Evolutionary conservation across 2,113 vertebrate genomes (phyloP).

Genomic region (Tupaia tana): DNA sequence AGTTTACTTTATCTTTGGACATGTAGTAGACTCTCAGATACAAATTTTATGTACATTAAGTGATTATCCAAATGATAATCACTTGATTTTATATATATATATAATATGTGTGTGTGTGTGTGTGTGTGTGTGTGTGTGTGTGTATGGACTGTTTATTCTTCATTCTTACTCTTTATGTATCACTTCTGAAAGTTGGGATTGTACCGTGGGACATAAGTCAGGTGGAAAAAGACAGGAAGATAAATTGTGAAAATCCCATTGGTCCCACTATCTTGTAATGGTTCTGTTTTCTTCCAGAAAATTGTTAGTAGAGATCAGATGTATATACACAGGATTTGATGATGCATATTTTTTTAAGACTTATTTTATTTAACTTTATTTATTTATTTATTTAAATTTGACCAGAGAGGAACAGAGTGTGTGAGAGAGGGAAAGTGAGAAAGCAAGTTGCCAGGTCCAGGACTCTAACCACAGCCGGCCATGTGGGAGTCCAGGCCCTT

Average conservation of each 20-base stretch:
- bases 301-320: neutral
- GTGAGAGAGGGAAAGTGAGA: too few relatives aligned
- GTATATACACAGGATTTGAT: neutral
- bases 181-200: neutral
- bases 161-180: neutral
- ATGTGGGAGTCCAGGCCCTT: too few relatives aligned
- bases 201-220: neutral
- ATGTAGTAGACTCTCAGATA: neutral
- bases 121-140: too few relatives aligned
- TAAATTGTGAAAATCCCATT: neutral
- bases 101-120: too few relatives aligned
- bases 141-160: neutral
- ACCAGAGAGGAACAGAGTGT: too few relatives aligned
- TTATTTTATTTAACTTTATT: too few relatives aligned
- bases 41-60: conserved; percentile 7
- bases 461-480: too few relatives aligned
- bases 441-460: too few relatives aligned
- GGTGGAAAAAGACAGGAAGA: neutral
- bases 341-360: too few relatives aligned
- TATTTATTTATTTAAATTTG: too few relatives aligned
- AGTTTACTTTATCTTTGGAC: neutral
- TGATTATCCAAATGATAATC: neutral
- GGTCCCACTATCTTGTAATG: neutral
- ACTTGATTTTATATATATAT: too few relatives aligned
- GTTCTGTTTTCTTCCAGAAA: neutral